phyloP scores from a whole-genome alignment of 2,797 vertebrate genomes.

The Micromesistius poutassou region DNA sequence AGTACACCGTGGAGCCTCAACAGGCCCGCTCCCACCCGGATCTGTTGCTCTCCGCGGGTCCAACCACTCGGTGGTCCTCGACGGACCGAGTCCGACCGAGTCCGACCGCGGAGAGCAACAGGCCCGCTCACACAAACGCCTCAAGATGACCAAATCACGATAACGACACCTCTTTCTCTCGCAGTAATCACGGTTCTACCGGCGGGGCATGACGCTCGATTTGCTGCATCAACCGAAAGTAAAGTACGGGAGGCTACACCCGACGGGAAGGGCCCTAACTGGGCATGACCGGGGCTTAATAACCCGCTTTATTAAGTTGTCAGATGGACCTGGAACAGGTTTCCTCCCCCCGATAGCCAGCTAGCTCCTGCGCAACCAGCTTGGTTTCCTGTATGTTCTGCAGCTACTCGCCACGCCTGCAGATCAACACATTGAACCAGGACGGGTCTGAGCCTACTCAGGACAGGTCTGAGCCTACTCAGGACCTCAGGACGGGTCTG shows the following conservation, averaged over 20 bases:
- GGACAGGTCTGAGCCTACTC: too few species aligned
- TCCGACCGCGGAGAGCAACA: constrained; percentile 39
- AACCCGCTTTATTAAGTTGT: not conserved
- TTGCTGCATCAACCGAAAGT: constrained; percentile 1
- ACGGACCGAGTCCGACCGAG: constrained; percentile 17
- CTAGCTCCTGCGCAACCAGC: constrained; percentile 58
- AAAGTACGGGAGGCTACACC: not conserved
- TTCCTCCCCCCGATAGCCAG: constrained; percentile 27
- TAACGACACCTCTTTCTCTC: not conserved
- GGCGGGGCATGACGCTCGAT: not conserved
- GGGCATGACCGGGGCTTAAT: not conserved
- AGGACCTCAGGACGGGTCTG: too few species aligned
- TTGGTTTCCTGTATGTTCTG: constrained; percentile 61
- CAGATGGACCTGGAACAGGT: constrained; percentile 13
- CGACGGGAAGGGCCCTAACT: not conserved
- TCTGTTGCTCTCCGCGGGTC: too few species aligned
- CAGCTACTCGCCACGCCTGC: constrained; percentile 74
- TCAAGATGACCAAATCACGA: constrained; percentile 29
- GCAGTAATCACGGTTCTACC: not conserved
- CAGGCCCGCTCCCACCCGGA: too few species aligned
- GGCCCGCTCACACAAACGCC: constrained; percentile 35
- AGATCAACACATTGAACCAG: constrained; percentile 46
- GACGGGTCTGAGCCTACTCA: not conserved
- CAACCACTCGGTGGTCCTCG: too few species aligned
- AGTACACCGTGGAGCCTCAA: too few species aligned